Conservation (phyloP, 2,113 vertebrate species). For the Stigmatopora argus region DNA sequence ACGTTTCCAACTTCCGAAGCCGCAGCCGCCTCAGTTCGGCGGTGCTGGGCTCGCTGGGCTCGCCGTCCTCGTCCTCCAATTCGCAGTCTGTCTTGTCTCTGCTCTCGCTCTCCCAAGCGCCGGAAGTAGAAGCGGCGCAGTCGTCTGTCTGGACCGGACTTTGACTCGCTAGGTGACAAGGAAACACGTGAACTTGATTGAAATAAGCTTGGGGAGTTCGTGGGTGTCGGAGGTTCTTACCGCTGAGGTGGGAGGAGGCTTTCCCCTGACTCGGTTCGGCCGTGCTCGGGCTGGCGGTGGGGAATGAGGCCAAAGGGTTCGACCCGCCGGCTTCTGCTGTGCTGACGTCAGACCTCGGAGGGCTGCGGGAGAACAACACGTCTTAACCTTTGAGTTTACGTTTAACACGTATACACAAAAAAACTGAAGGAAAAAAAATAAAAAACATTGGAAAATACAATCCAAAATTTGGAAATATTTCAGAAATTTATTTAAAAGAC, state of each 20-base stretch:
- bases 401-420: no score
- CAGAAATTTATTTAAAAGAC: no score
- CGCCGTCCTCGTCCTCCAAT: constrained; percentile 60
- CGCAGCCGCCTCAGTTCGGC: constrained; percentile 83
- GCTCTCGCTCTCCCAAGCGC: constrained; percentile 11
- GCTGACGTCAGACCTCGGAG: constrained; percentile 54
- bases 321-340: constrained; percentile 34
- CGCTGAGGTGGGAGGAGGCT: constrained; percentile 19
- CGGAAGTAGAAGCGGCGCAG: constrained; percentile 46
- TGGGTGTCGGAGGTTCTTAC: constrained; percentile 43
- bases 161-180: constrained; percentile 41
- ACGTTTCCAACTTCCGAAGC: constrained; percentile 79
- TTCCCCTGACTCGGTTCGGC: constrained; percentile 33
- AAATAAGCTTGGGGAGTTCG: neutral
- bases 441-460: no score
- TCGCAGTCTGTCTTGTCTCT: constrained; percentile 34
- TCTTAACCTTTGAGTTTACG: no score
- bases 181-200: neutral
- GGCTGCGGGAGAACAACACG: constrained; percentile 44
- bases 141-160: constrained; percentile 49
- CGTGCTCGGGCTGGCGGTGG: constrained; percentile 24
- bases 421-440: no score
- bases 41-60: constrained; percentile 67
- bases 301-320: constrained; percentile 16
- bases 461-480: no score